Evolutionary conservation across 2,888 invertebrate species (phyloP), one percentile per base, ranked within the genome.

Genomic region (Pharmacophagus antenor): DNA sequence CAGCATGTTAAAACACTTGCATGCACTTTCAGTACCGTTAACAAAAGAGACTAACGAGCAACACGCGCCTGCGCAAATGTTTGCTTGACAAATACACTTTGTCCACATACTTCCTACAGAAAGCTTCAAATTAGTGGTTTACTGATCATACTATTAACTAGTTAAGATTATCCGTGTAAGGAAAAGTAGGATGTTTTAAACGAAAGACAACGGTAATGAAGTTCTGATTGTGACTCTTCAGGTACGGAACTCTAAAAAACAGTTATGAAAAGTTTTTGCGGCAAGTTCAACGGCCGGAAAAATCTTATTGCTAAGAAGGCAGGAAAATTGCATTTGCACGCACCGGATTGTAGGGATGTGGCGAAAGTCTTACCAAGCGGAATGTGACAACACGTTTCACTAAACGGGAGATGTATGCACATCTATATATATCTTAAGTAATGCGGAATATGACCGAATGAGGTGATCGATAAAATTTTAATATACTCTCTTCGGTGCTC

Each of bases 291-390:
- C 23, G 58, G 37, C 47, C 52, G 37, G 27, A 50, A 22, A 58
- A 48, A 58, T 54, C 46, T 5, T 47, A 47, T 50, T 20, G 47
- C 25, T 53, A 53, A 58, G 20, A 53, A 25, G n/a, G 31, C 48
- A 37, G 57, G 58, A 53, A 58, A 47, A 21, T 12, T 18, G 41
- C 25, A 20, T 17, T 22, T 5, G 49, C 20, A 44, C 31, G 57
- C 15, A 50, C 25, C 20, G 42, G 51, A 37, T 22, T 22, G 20
- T 44, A 37, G 53, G 58, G 58, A 53, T 53, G 23, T 52, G 58
- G 53, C 51, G 58, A 58, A 58, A 58, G 58, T 58, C 37, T 37
- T 48, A 12, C 41, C 42, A 31, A 17, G n/a, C 27, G 12, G 31
- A 27, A 44, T 56, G 56, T 27, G 37, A 49, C 49, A 42, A 42